Base-by-base conservation (phyloP, 2,113 vertebrate species). In the Antechinus stuartii region DNA sequence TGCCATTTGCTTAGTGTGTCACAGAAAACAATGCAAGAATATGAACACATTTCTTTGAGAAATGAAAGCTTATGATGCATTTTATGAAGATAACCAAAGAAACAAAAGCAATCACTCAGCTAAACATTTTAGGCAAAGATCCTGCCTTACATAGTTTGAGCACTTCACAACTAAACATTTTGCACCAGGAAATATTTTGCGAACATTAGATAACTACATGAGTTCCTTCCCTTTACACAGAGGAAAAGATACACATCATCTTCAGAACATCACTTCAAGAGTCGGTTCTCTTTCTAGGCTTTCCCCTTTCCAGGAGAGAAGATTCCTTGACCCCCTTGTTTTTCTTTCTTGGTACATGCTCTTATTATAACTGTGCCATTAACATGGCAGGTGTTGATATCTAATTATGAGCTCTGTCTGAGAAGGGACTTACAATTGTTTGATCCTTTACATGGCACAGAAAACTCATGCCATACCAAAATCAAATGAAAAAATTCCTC, bases 11-110 rank as follows among this genome's bases (percentile, higher is more conserved):
- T 56, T 42, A 91, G 92, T 14, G 96, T 96, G 91, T 96, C 68
- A 98, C 95, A 57, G 92, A 96, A 97, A 98, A 96, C 54, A 96
- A 97, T 68, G 91, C 12, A 90, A 97, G 96, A 95, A 0, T 94
- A 96, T 92, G 95, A 96, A 97, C 91, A 91, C 94, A 90, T 89
- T 98, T 97, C 95, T 61, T 25, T 93, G 93, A 97, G 96, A 95
- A 94, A 92, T 92, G 90, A 98, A 98, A 96, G 42, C 94, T 96
- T 96, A 93, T 42, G 94, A 96, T 95, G 95, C 89, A 94, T 95
- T 94, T 95, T 97, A 95, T 84, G 94, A 97, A 54, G 95, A 95
- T 52, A 97, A 95, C 8, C 91, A 95, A 91, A 90, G 93, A 98
- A 97, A 93, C 68, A 84, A 84, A 68, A n/a, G n/a, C 95, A 93